Base-by-base conservation (phyloP, 35 echinoderm and acorn worm species). In the Apostichopus californicus region DNA sequence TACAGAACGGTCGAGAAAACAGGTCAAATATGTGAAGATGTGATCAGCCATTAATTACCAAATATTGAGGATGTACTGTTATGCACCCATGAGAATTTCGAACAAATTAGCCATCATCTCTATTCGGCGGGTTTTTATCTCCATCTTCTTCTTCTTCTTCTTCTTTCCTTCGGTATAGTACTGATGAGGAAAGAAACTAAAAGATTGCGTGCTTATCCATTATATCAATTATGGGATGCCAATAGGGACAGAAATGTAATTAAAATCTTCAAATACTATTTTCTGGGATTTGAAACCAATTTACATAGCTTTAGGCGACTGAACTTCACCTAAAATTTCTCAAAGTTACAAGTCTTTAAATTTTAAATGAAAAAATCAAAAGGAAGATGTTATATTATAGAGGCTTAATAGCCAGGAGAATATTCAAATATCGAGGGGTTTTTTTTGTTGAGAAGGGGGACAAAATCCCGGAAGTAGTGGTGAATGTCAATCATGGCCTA, bases 21-120 rank as follows among this genome's bases (percentile, higher is more conserved):
- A 59, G 81, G 81, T 85, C 81, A 85, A 85, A 85, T 85, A 85
- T 85, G 81, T 85, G 81, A 58, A 55, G 81, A 85, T 85, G 81
- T 85, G 81, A 85, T 85, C 81, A 58, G 81, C 56, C 81, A 85
- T 85, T 85, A 85, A 85, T 85, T 85, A 85, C 56, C 18, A 85
- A 85, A 85, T 85, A 85, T 85, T 83, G 81, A 58, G 56, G 81
- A 85, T 85, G 81, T 85, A 52, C 22, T 21, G 55, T 54, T 58
- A 85, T 85, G 34, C 34, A 58, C 81, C 54, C 81, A 8, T 17
- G 81, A 85, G 81, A 85, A 5, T 22, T n/a, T 21, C 18, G 81
- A 85, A 58, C 81, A 85, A 58, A 85, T 85, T 85, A 85, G 81
- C 81, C 81, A 22, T 57, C 26, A 28, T 1, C 28, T 81, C 52